These are phyloP conservation scores for Pterois miles DNA, from an alignment of 2,797 vertebrate genomes.

Conservation along the genomic window DNA sequence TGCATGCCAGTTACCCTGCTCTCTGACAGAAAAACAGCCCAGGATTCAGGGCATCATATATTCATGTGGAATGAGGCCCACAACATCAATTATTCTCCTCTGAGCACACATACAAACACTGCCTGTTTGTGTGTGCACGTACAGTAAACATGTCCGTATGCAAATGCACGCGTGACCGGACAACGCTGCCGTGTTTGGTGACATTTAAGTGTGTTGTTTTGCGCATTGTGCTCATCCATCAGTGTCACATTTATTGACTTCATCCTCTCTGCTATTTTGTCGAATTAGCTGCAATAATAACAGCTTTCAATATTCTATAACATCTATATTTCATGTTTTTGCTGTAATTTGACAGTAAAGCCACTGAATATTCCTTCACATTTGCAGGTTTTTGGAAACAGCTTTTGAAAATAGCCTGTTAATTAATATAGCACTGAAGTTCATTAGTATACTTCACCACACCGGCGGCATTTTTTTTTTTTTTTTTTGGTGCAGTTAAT, in stretches of 20 bases:
- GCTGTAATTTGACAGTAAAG: background rate
- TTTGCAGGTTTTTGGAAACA: slow-evolving; percentile 19
- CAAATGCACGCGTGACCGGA: slow-evolving; percentile 14
- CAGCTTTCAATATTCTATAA: slow-evolving; percentile 25
- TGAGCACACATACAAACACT: slow-evolving; percentile 32
- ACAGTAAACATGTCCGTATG: background rate
- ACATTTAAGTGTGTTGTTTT: slow-evolving; percentile 19
- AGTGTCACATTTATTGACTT: background rate
- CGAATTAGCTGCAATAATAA: background rate
- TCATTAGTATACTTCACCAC: background rate
- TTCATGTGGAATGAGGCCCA: slow-evolving; percentile 55
- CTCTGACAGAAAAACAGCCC: slow-evolving; percentile 44
- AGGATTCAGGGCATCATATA: slow-evolving; percentile 61
- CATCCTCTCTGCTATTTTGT: background rate
- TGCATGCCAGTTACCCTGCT: slow-evolving; percentile 57
- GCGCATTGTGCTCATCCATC: background rate
- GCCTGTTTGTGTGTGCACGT: slow-evolving; percentile 17
- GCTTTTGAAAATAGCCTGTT: slow-evolving; percentile 5
- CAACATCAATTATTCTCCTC: slow-evolving; percentile 69
- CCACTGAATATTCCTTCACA: slow-evolving; percentile 1
- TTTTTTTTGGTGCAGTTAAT: too few relatives aligned
- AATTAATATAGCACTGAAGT: background rate
- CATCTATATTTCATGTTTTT: slow-evolving; percentile 29
- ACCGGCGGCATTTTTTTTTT: fast-evolving
- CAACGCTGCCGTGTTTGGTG: background rate